A percentile compares a stretch with the other conserved stretches of the same genome.
phyloP scores from a whole-genome alignment of 1,140 invertebrate genomes.

The Ostrea denselamellosa region DNA sequence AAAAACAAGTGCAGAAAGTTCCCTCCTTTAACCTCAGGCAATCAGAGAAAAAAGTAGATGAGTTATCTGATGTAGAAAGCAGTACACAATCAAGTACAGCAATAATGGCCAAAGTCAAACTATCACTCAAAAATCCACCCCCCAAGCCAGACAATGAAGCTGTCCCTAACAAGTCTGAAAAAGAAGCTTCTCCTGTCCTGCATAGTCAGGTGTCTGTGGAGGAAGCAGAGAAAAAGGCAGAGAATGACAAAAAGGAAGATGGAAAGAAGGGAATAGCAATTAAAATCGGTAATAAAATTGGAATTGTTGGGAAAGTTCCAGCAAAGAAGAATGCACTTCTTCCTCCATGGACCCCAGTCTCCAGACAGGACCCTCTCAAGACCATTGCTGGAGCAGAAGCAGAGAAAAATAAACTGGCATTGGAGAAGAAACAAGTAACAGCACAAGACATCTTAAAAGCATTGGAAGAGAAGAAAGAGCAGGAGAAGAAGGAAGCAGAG shows the following conservation, averaged over 20 bases:
- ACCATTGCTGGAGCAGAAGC: conserved; percentile 39
- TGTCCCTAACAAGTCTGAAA: background rate
- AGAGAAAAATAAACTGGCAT: conserved; percentile 47
- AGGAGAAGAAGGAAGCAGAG: conserved; percentile 33
- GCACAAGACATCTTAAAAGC: conserved; percentile 58
- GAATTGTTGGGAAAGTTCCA: conserved; percentile 41
- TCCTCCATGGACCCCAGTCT: conserved; percentile 67
- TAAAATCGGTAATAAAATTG: conserved; percentile 59
- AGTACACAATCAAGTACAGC: background rate
- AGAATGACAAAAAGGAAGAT: conserved; percentile 42
- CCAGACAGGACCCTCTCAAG: conserved; percentile 52
- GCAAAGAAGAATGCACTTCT: conserved; percentile 61
- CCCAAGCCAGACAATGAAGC: background rate
- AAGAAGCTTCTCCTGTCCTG: background rate
- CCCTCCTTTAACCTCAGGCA: background rate
- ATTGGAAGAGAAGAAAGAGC: conserved; percentile 39
- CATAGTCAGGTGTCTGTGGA: background rate
- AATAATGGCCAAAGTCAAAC: conserved; percentile 32
- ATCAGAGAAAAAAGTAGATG: conserved; percentile 41
- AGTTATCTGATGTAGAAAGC: background rate
- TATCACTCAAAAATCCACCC: background rate
- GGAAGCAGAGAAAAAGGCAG: conserved; percentile 13
- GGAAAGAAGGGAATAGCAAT: conserved; percentile 58
- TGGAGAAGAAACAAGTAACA: conserved; percentile 56
- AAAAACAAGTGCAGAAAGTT: conserved; percentile 38